Evolutionary conservation across 2,113 vertebrate species (phyloP), one percentile per base, ranked within the genome.

Genomic region (Lanius collurio): DNA sequence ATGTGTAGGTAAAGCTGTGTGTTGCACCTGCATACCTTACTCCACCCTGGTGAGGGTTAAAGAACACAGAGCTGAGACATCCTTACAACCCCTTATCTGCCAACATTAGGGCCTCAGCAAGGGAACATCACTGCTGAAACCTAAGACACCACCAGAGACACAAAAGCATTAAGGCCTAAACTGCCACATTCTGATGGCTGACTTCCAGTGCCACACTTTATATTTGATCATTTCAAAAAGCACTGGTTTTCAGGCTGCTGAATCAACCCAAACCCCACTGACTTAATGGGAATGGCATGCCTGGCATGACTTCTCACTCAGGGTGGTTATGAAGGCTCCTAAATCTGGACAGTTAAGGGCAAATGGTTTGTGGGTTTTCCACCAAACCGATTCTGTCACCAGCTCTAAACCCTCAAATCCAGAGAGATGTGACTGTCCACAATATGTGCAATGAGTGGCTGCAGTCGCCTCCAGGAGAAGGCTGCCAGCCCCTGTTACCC

Each of bases 11-110:
- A 82, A 49, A 57, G 47, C 65, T 64, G 35, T 39, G 49, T 30
- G 44, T 10, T 46, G 57, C 77, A 96, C 78, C 91, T 76, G 77
- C 4, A 0, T 16, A 59, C 56, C 70, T 49, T 37, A 65, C 91
- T 77, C 78, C 90, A 90, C 93, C 57, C 64, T 41, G 60, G 37
- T 1, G 18, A 92, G 52, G 73, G 88, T 83, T 97, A 96, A 96
- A 83, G 79, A 89, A 68, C 64, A 90, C 13, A 9, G 56, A 64
- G 59, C 53, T 76, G 78, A 94, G 73, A 50, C 6, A 37, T 53
- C 50, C 55, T 86, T 52, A 60, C 53, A 83, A 41, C 3, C 31
- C 62, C 60, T 91, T 77, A 91, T 74, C 84, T 70, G 63, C 52
- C 1, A 1, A 28, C 59, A 85, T 65, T 37, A 93, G 31, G 24